Evolutionary conservation across 2,888 invertebrate species (phyloP), one percentile per base, ranked within the genome.

Genomic region (Chaitophorus viminalis): DNA sequence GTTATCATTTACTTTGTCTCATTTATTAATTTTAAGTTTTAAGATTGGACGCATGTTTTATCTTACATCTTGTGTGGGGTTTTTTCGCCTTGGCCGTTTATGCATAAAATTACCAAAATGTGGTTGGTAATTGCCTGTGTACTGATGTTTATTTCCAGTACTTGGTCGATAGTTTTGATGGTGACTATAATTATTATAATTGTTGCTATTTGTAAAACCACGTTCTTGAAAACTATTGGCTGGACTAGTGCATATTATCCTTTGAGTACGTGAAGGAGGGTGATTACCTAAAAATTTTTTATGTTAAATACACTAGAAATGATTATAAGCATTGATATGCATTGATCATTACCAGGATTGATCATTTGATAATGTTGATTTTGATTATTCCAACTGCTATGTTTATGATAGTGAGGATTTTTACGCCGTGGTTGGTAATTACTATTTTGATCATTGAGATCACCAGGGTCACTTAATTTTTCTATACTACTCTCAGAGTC

Each of bases 401-500:
- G 81, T 60, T 65, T 79, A 46, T 87, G 74, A 74, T 81, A 81
- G 65, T 87, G 79, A 54, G 72, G 29, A 65, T 54, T 74, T 87
- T 87, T 87, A 46, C 87, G 87, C 46, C 87, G 74, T 31, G 81
- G 87, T 74, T 87, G 87, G 29, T 81, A 87, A 87, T 81, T 87
- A 75, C 87, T 87, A 87, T 81, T 87, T 72, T 87, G 87, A 87
- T 87, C 87, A 79, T 87, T 87, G 3, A 74, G 79, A 65, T 87
- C 87, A 25, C 87, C 87, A 39, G 39, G 76, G 39, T 89, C 89
- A 70, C 89, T 89, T 46, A 85, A 82, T 89, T 88, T 88, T 74
- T 88, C 89, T 74, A 89, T 89, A 87, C 90, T 90, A 87, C 90
- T 90, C 89, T 90, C 90, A 60, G 90, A 90, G 86, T 90, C 90